Percentiles rank a stretch among this genome's conserved stretches.
Conservation (phyloP, 2,888 invertebrate species). For the Tetropium fuscum region DNA sequence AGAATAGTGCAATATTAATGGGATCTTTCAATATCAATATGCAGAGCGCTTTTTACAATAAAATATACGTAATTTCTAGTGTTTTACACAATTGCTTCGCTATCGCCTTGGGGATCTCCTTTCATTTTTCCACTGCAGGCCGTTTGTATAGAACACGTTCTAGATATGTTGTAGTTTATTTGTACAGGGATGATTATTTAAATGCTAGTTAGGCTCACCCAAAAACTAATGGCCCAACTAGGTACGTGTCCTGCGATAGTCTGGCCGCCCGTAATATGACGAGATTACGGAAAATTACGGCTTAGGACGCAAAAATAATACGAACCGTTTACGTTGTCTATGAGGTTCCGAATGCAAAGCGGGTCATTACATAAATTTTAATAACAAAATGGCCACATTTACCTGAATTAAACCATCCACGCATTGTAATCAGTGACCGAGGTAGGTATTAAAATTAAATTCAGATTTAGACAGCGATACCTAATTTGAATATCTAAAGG, state of each 20-base stretch:
- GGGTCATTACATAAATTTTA: background rate
- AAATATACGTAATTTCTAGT: too few species aligned
- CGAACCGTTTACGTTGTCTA: background rate
- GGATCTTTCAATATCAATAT: too few species aligned
- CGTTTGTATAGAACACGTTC: too few species aligned
- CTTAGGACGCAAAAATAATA: slow-evolving; percentile 1
- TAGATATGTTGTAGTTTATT: too few species aligned
- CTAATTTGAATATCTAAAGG: slow-evolving; percentile 14
- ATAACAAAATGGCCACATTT: slow-evolving; percentile 8
- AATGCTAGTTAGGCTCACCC: background rate
- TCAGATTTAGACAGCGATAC: slow-evolving; percentile 3
- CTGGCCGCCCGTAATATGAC: background rate
- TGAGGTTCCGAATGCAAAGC: background rate
- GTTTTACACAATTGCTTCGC: too few species aligned
- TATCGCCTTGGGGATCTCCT: too few species aligned
- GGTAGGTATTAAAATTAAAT: slow-evolving; percentile 13
- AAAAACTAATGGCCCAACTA: background rate
- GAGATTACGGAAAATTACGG: background rate
- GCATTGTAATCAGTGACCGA: slow-evolving; percentile 6
- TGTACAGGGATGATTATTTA: background rate
- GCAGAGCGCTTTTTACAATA: too few species aligned
- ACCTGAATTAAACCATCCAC: slow-evolving; percentile 1
- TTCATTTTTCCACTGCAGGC: too few species aligned
- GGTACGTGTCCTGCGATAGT: background rate
- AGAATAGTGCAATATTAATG: too few species aligned